Percentiles rank a stretch among this genome's conserved stretches.
phyloP scores from a whole-genome alignment of 2,888 invertebrate genomes.

The Megastigmus dorsalis region DNA sequence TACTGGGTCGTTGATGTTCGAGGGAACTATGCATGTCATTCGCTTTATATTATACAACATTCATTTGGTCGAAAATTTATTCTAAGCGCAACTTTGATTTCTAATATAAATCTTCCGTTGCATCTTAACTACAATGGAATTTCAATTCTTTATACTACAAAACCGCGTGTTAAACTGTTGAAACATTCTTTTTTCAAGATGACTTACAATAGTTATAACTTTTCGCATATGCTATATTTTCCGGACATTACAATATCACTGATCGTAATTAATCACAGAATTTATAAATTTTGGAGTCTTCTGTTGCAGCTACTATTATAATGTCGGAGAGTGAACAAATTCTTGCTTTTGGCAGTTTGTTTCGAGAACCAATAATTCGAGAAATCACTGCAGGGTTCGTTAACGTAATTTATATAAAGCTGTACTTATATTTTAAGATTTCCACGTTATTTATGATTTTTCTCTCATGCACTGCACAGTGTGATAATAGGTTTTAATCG shows the following conservation, averaged over 20 bases:
- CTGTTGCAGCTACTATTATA: background rate
- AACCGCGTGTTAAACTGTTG: background rate
- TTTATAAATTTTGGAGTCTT: background rate
- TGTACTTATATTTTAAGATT: too few species aligned
- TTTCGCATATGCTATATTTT: background rate
- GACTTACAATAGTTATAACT: background rate
- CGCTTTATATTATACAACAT: constrained; percentile 5
- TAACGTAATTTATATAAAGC: too few species aligned
- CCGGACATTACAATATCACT: background rate
- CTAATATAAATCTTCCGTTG: background rate
- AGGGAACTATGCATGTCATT: background rate
- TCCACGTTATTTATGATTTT: too few species aligned
- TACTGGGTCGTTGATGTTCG: background rate
- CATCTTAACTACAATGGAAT: background rate
- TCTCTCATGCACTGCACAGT: too few species aligned
- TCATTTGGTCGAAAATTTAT: constrained; percentile 29
- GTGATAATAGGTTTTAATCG: too few species aligned
- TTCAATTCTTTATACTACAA: background rate
- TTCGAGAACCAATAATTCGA: too few species aligned
- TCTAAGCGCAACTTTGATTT: constrained; percentile 13
- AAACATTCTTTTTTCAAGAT: background rate
- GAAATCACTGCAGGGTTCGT: too few species aligned
- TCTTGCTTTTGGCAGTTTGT: background rate
- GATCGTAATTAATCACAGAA: constrained; percentile 22
- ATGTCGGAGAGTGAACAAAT: background rate